Percentiles rank a stretch among this genome's conserved stretches.
phyloP scores from a whole-genome alignment of 2,888 invertebrate species.

The Lottia gigantea region DNA sequence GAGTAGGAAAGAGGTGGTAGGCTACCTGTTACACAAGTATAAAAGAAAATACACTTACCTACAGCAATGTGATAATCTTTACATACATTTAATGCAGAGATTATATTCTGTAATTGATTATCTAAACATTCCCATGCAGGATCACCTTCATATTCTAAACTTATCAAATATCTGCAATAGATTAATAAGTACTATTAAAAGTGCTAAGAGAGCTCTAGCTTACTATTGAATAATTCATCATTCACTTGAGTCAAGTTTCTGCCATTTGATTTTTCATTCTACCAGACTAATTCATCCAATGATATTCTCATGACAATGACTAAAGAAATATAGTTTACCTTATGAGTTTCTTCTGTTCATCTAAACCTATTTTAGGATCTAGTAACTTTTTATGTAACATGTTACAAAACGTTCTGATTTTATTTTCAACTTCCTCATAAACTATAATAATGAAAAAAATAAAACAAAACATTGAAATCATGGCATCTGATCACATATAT shows the following conservation, averaged over 20 bases:
- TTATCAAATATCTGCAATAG: slow-evolving; percentile 58
- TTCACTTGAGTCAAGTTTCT: too few relatives aligned
- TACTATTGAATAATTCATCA: too few relatives aligned
- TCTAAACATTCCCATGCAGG: slow-evolving; percentile 96
- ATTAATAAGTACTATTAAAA: neutral
- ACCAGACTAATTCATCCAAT: neutral
- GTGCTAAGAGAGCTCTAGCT: too few relatives aligned
- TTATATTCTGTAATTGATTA: slow-evolving; percentile 83
- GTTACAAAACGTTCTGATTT: slow-evolving; percentile 83
- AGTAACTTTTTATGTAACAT: slow-evolving; percentile 85
- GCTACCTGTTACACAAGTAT: too few relatives aligned
- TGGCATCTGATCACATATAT: too few relatives aligned
- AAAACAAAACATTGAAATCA: neutral
- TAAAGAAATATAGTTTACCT: slow-evolving; percentile 71
- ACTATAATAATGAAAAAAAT: slow-evolving; percentile 72
- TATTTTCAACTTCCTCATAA: slow-evolving; percentile 89
- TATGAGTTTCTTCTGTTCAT: slow-evolving; percentile 94
- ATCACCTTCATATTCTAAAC: slow-evolving; percentile 77
- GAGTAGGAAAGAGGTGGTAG: neutral
- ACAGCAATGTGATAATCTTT: slow-evolving; percentile 74
- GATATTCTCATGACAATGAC: neutral
- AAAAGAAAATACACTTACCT: slow-evolving; percentile 33
- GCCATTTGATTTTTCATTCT: neutral
- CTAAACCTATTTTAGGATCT: slow-evolving; percentile 90
- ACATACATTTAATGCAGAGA: slow-evolving; percentile 68